Conservation (phyloP, 2,888 invertebrate genomes). For the Himalopsyche tibetana region DNA sequence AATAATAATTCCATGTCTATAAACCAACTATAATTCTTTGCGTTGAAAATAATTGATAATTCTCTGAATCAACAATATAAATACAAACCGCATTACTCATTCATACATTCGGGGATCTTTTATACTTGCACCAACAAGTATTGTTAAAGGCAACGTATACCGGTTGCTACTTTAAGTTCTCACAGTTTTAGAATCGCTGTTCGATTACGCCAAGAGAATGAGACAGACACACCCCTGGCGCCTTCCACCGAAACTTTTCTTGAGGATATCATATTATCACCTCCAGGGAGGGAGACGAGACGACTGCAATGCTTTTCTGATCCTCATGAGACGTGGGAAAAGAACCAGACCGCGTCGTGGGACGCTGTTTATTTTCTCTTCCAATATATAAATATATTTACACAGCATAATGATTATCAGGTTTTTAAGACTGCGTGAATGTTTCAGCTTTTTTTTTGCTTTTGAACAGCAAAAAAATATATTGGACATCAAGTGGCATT, state of each 20-base stretch:
- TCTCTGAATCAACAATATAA: no score
- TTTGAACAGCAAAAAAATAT: no score
- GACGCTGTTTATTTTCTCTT: background rate
- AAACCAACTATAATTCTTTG: no score
- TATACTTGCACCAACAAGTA: no score
- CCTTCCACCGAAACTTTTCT: constrained; percentile 39
- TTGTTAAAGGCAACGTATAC: no score
- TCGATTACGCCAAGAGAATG: constrained; percentile 50
- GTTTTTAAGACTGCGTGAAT: no score
- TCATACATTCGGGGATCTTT: no score
- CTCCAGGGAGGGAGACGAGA: constrained; percentile 35
- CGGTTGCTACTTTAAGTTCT: background rate
- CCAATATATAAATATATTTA: background rate
- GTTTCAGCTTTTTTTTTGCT: no score
- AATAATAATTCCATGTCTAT: no score
- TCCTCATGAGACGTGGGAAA: constrained; percentile 32
- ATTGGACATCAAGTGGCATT: no score
- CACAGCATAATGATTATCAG: background rate
- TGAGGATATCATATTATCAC: background rate
- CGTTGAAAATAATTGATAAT: no score
- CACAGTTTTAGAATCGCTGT: constrained; percentile 48
- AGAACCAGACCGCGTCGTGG: background rate
- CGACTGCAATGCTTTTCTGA: constrained; percentile 15
- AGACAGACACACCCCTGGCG: constrained; percentile 53
- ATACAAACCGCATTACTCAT: no score